phyloP scores from a whole-genome alignment of 2,797 vertebrate species.

The Babyrousa celebensis region DNA sequence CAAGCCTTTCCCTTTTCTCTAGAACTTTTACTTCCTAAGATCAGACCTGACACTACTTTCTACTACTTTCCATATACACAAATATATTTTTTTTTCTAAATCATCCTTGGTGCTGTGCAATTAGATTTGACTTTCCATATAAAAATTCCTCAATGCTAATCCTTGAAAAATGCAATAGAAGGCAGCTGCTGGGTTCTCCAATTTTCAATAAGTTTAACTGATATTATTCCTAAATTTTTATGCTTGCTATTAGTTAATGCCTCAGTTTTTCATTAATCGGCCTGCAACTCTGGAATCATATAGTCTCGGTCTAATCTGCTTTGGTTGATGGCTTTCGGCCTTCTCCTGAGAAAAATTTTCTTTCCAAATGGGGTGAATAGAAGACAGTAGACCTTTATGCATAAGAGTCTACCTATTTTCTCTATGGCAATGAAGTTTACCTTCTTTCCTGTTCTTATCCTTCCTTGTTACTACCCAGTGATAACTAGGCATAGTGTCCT shows the following conservation, averaged over 20 bases:
- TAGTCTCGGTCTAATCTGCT: background rate
- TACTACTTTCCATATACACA: background rate
- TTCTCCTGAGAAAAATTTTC: background rate
- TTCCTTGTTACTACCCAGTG: background rate
- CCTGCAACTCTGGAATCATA: background rate
- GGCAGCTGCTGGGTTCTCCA: no score
- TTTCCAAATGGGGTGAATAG: background rate
- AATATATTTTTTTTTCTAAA: background rate
- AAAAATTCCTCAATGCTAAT: background rate
- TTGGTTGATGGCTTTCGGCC: background rate
- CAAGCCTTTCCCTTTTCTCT: background rate
- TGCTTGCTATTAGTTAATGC: no score
- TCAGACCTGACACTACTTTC: accelerated
- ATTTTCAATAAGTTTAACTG: background rate
- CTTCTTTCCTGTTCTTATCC: background rate
- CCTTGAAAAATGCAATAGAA: background rate
- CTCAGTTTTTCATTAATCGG: background rate
- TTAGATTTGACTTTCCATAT: background rate
- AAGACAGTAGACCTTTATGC: background rate
- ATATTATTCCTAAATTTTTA: background rate
- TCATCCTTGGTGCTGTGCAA: background rate
- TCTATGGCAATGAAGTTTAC: background rate
- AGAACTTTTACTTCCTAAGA: background rate
- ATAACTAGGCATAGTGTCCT: no score
- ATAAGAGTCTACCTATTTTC: background rate